Conservation (phyloP, 1,140 invertebrate species). For the Oryzaephilus surinamensis region DNA sequence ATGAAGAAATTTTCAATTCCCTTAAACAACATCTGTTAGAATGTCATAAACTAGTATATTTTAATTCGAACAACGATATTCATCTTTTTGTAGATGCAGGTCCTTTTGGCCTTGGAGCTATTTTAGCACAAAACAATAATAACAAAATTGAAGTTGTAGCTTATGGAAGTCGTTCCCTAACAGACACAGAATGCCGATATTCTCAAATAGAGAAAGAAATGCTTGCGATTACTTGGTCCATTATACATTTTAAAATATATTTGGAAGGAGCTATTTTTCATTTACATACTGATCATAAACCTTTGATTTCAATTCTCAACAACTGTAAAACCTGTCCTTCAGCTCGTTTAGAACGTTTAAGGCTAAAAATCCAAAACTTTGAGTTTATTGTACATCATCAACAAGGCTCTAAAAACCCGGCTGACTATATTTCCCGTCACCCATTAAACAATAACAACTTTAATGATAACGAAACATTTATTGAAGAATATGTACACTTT, state of each 20-base stretch:
- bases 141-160: slow-evolving; percentile 1
- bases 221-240: slow-evolving; percentile 39
- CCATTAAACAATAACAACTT: background rate
- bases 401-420: background rate
- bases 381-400: background rate
- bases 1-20: slow-evolving; percentile 1
- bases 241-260: slow-evolving; percentile 42
- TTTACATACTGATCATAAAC: too few relatives aligned
- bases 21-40: slow-evolving; percentile 5
- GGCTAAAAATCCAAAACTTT: background rate
- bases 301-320: background rate
- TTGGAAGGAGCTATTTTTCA: slow-evolving; percentile 37
- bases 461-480: background rate
- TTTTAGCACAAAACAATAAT: slow-evolving; percentile 3
- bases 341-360: background rate
- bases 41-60: slow-evolving; percentile 3
- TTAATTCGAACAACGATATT: background rate
- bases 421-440: background rate
- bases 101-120: slow-evolving; percentile 1
- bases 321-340: background rate
- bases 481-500: background rate
- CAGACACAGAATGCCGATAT: slow-evolving; percentile 39
- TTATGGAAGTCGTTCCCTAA: slow-evolving; percentile 37
- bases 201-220: too few relatives aligned
- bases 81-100: slow-evolving; percentile 7